These are phyloP conservation scores for Eulacestoma nigropectus DNA, from an alignment of 2,113 vertebrate genomes.

Conservation along the genomic window DNA sequence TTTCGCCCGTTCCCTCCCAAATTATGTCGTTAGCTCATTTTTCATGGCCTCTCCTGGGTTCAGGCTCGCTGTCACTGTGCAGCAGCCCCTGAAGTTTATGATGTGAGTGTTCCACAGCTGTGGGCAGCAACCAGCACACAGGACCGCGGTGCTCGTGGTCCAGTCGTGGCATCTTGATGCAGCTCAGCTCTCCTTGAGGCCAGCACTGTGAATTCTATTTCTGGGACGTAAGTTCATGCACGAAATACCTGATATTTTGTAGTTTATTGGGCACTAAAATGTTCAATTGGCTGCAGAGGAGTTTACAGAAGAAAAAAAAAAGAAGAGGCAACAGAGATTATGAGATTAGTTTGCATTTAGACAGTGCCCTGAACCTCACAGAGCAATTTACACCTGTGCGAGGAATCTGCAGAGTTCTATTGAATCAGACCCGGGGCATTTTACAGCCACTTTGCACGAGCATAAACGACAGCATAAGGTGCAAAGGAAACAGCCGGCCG, in stretches of 20 bases:
- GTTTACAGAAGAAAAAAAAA: not conserved
- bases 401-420: not conserved
- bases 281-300: not conserved
- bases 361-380: not conserved
- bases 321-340: not conserved
- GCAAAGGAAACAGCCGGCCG: slow-evolving; percentile 53
- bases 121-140: not conserved
- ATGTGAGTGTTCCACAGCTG: not conserved
- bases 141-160: not conserved
- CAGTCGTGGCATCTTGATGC: not conserved
- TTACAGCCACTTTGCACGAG: slow-evolving; percentile 48
- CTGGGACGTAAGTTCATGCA: not conserved
- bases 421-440: slow-evolving; percentile 28
- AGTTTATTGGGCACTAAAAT: not conserved
- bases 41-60: not conserved
- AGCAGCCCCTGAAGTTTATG: not conserved
- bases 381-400: slow-evolving; percentile 52
- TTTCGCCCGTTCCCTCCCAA: not conserved
- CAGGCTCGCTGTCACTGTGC: not conserved
- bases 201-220: not conserved
- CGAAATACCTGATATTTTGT: not conserved
- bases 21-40: not conserved
- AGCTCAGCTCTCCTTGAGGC: not conserved
- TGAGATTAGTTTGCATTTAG: slow-evolving; percentile 6
- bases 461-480: slow-evolving; percentile 61